Evolutionary conservation across 2,113 vertebrate species (phyloP).

Genomic region (Pteruthius melanotis): DNA sequence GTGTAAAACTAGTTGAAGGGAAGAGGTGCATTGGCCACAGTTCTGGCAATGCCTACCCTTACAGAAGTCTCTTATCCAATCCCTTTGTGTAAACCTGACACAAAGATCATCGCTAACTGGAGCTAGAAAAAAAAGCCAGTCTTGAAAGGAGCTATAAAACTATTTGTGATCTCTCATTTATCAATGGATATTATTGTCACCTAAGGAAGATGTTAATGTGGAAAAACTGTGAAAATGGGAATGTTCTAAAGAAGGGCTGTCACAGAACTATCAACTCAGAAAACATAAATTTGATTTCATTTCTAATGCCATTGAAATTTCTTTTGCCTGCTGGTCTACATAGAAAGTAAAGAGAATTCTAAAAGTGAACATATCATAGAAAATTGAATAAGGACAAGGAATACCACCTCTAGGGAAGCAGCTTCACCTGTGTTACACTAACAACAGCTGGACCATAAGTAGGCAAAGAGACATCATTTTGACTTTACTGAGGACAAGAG

Average conservation of each 20-base stretch:
- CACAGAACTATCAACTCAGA: background rate
- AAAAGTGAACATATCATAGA: background rate
- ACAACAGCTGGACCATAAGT: background rate
- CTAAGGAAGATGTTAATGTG: background rate
- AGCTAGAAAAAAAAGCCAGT: background rate
- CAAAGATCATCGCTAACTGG: background rate
- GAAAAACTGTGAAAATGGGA: background rate
- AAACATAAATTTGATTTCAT: background rate
- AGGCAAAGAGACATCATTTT: background rate
- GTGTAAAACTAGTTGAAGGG: background rate
- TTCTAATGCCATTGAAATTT: background rate
- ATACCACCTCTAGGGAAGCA: background rate
- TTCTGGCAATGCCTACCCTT: background rate
- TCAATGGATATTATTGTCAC: background rate
- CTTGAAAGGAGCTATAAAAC: background rate
- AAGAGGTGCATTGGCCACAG: background rate
- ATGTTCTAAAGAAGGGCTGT: background rate
- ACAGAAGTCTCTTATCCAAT: background rate
- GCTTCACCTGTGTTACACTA: background rate
- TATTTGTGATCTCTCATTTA: background rate
- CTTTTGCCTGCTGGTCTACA: background rate
- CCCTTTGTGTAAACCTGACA: background rate
- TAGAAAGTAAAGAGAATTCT: background rate
- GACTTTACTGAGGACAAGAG: background rate
- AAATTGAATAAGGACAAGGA: background rate